These are phyloP conservation scores for Sarcophaga variegata DNA, from an alignment of 2,888 invertebrate species.

Conservation along the genomic window DNA sequence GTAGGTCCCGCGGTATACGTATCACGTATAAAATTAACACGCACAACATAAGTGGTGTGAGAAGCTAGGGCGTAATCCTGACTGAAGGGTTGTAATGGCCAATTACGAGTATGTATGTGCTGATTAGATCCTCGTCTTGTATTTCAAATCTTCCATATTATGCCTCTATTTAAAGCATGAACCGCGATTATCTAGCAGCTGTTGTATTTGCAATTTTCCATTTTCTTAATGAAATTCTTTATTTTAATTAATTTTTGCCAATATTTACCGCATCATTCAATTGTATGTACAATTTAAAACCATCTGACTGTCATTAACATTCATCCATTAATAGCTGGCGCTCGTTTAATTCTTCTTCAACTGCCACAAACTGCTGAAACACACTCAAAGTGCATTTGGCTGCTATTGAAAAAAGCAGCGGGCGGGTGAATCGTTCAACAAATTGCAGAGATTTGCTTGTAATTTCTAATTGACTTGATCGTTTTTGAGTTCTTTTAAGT, in stretches of 20 bases:
- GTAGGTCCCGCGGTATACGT: no score
- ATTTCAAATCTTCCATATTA: no score
- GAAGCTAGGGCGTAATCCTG: no score
- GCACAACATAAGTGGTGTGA: no score
- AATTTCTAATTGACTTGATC: slow-evolving; percentile 38
- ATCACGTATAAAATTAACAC: no score
- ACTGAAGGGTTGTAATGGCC: no score
- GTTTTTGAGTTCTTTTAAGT: slow-evolving; percentile 18
- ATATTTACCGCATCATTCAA: not conserved
- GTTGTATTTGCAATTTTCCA: not conserved
- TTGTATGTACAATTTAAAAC: slow-evolving; percentile 9
- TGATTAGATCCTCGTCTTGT: no score
- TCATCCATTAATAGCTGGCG: not conserved
- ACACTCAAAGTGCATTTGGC: not conserved
- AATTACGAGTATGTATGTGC: no score
- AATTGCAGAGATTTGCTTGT: slow-evolving; percentile 47
- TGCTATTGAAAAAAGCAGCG: slow-evolving; percentile 7
- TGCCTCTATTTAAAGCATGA: not conserved
- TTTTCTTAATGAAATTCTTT: not conserved
- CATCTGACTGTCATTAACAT: slow-evolving; percentile 41
- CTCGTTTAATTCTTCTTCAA: slow-evolving; percentile 21
- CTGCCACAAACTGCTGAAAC: slow-evolving; percentile 7
- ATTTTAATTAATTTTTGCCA: not conserved
- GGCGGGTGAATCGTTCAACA: slow-evolving; percentile 25
- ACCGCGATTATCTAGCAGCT: not conserved